A percentile compares a stretch with the other conserved stretches of the same genome.
Evolutionary conservation across 2,113 vertebrate genomes (phyloP).

Genomic region (Osmerus eperlanus): DNA sequence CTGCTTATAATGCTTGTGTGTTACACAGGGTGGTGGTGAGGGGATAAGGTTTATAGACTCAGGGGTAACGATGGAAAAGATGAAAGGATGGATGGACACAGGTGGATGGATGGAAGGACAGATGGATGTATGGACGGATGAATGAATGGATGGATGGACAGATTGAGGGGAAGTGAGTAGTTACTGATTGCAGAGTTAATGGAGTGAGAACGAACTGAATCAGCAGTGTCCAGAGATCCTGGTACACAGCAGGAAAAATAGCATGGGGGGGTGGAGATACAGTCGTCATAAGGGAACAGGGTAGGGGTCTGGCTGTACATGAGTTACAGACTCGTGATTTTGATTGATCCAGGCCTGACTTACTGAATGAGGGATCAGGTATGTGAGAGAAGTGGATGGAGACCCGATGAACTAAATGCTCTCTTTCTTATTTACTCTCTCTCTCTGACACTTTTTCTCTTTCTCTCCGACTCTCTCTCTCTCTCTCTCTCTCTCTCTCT

Average conservation of each 20-base stretch:
- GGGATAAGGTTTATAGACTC: too few species aligned
- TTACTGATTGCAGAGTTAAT: slow-evolving; percentile 80
- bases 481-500: not conserved
- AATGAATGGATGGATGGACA: slow-evolving; percentile 38
- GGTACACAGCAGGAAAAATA: slow-evolving; percentile 66
- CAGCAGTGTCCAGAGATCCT: slow-evolving; percentile 69
- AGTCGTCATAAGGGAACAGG: not conserved
- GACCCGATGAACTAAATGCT: too few species aligned
- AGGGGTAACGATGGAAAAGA: not conserved
- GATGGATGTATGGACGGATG: slow-evolving; percentile 5
- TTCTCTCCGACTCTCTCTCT: too few species aligned
- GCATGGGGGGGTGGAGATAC: slow-evolving; percentile 2
- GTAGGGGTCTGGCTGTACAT: too few species aligned
- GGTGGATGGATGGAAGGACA: not conserved
- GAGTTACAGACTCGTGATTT: too few species aligned
- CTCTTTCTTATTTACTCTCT: too few species aligned
- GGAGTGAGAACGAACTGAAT: slow-evolving; percentile 73
- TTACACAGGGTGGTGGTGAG: too few species aligned
- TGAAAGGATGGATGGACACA: slow-evolving; percentile 8
- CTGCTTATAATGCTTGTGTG: too few species aligned
- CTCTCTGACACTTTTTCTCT: too few species aligned
- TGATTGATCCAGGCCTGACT: too few species aligned
- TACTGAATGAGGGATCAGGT: too few species aligned
- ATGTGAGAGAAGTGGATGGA: too few species aligned
- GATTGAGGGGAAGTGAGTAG: slow-evolving; percentile 54